Conservation (phyloP, 1,140 invertebrate species). For the Aleiodes sp. region DNA sequence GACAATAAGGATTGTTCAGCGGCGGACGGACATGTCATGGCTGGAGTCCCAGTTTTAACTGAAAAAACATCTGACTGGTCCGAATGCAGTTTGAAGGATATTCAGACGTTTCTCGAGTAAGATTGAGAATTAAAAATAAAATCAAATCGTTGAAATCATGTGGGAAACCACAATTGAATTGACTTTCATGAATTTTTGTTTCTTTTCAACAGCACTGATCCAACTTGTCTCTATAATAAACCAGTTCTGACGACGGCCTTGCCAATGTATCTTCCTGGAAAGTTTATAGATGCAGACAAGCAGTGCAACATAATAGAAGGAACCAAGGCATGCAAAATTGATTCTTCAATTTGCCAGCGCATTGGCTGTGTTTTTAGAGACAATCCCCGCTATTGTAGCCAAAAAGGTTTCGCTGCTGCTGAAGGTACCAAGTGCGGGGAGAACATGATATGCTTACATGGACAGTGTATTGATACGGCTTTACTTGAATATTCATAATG, state of each 20-base stretch:
- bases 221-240: slow-evolving; percentile 23
- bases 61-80: neutral
- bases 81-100: neutral
- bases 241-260: neutral
- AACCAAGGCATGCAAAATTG: neutral
- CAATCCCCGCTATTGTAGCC: neutral
- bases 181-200: neutral
- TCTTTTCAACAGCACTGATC: neutral
- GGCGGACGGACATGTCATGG: neutral
- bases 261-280: slow-evolving; percentile 21
- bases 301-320: slow-evolving; percentile 22
- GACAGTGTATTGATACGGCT: neutral
- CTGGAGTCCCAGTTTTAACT: neutral
- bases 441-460: slow-evolving; percentile 20
- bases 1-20: neutral
- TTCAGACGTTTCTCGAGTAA: neutral
- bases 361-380: neutral
- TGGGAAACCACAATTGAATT: neutral
- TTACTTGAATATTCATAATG: no score
- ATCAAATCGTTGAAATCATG: no score
- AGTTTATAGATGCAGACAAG: slow-evolving; percentile 15
- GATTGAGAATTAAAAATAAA: neutral
- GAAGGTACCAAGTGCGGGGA: slow-evolving; percentile 31
- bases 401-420: neutral
- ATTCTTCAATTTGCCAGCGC: neutral